Evolutionary conservation across 1,140 invertebrate species (phyloP), one percentile per base, ranked within the genome.

Genomic region (Protaetia brevitarsis): DNA sequence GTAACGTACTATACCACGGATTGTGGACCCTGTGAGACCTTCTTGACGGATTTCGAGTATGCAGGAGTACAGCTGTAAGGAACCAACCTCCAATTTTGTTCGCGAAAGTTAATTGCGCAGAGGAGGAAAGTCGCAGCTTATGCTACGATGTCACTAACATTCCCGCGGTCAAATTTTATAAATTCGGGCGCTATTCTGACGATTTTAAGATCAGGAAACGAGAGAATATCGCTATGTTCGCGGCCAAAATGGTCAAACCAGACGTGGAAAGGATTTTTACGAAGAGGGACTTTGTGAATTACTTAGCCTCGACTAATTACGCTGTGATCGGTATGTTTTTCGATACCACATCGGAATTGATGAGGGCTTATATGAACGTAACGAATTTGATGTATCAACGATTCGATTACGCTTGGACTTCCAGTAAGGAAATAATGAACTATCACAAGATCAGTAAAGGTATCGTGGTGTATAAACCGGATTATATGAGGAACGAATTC

Each of bases 91-190:
- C 60, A 13, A 62, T 62, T 4, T 11, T 34, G 0, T 36, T 62
- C 27, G 29, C 31, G 2, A 62, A 62, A 21, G 31, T 62, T 23
- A 36, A 62, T 36, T 62, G 60, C 19, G 21, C 30, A 1, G 26
- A 51, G 26, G 16, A 13, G 3, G 16, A 10, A 2, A 30, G 60
- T 7, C 21, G 36, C 10, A 23, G 8, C 6, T 13, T 36, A 6
- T 62, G 60, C 27, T 11, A 62, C 2, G 31, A 62, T 30, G 36
- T 62, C 3, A 23, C 19, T 6, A 31, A 19, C 7, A 30, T 34
- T 62, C 60, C 60, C 1, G 10, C n/a, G n/a, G 13, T 62, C 19
- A 62, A 62, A 19, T 31, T 62, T 6, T 62, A 62, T 36, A 36
- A 34, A 19, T 34, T 10, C 4, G 60, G 60, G 11, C 34, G 21